Base-by-base conservation (phyloP, 1,140 invertebrate species). In the Drosophila parvula region DNA sequence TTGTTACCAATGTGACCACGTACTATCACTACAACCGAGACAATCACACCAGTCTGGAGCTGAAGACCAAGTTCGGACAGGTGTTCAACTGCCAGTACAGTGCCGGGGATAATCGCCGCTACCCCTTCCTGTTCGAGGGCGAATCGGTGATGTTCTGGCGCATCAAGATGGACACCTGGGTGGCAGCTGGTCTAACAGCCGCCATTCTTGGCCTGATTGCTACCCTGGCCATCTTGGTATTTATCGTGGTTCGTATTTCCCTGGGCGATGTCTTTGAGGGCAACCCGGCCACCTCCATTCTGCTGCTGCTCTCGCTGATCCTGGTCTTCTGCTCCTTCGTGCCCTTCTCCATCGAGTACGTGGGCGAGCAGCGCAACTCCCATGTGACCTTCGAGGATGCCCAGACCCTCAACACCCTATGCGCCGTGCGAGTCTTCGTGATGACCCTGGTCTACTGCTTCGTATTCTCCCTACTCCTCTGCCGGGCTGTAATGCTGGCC, bases 401-500 rank as follows among this genome's bases (percentile, higher is more conserved):
- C 6, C 62, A 81, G 18, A 91, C 78, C 0, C 32, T 91, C 11
- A 92, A 92, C 34, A 91, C 91, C 0, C 56, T 92, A 4, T 92
- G 91, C 11, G 89, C 90, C 0, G 78, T 92, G 14, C 68, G 92
- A 50, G 81, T 93, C 12, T 91, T 93, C 22, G 78, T 91, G 0
- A 75, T 93, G 50, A 93, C 93, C 0, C 64, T 94, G 16, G 92
- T 93, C n/a, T 94, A 94, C 64, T 92, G 94, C 16, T 86, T 93
- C 6, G 92, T 93, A 10, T 94, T 95, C 75, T 94, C 94, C 5
- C 83, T 94, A 30, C 78, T 95, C 9, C 85, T 95, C 4, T 92
- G 94, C 12, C 92, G 94, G 40, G 92, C 93, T 18, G 93, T 95
- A 55, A 92, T 94, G 57, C 81, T 95, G 12, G 93, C 94, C 16